Base-by-base conservation (phyloP, 2,888 invertebrate species). In the Agrilus cyanescens region DNA sequence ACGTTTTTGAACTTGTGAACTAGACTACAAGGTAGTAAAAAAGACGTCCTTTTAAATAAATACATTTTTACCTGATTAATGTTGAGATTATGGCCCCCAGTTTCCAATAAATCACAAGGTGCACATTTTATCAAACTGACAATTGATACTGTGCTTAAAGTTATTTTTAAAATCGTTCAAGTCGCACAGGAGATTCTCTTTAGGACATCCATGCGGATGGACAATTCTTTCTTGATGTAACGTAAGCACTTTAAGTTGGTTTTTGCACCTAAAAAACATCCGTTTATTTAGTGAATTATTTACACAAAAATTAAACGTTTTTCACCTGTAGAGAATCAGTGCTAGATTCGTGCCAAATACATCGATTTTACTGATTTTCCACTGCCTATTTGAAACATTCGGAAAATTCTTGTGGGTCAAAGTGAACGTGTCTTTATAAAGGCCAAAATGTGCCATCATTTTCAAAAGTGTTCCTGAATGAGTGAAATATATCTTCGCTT, bases 401-500 rank as follows among this genome's bases (percentile, higher is more conserved):
- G 60, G 57, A 20, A 72, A 69, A 59, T 16, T 65, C 45, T 74
- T 66, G 32, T 78, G 76, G n/a, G 65, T 73, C 36, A 88, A 66
- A 20, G 71, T 74, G 3, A 64, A 47, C 1, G 70, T 57, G 37
- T 88, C 85, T 58, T 75, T 78, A 54, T 82, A 86, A 7, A 90
- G 67, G 12, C 81, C 80, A 49, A 89, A 62, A 53, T 83, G 76
- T 1, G 84, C 74, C 37, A 87, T 57, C 40, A 86, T 61, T 67
- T 89, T 90, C 25, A 89, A 65, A 34, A 89, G 58, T 1, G 87
- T 80, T 3, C 89, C 89, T 1, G 88, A 88, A 66, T 90, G 89
- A 1, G 85, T 78, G 59, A 89, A 89, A 55, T 86, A 80, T 25
- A 25, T 25, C 25, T 25, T 25, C 4, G 58, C 58, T 50, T 59